Evolutionary conservation across 2,113 vertebrate species (phyloP).

Genomic region (Myotis lucifugus): DNA sequence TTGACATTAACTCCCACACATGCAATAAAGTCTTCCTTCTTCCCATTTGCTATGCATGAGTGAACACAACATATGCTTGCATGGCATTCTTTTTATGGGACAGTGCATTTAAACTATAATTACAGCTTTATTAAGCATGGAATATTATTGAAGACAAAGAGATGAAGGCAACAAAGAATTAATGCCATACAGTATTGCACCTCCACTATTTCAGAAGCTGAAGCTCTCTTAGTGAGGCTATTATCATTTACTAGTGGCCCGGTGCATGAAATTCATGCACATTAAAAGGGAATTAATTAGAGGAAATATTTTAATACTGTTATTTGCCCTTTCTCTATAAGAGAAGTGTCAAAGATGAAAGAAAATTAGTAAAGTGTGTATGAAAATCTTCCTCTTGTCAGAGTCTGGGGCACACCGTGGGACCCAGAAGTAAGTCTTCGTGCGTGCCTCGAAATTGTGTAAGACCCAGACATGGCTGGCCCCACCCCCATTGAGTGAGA

Average conservation of each 20-base stretch:
- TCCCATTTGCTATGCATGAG: neutral
- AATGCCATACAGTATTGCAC: neutral
- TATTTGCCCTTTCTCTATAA: too few species aligned
- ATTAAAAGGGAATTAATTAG: too few species aligned
- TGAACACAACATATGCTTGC: neutral
- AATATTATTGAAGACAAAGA: slow-evolving; percentile 21
- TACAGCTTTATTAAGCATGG: slow-evolving; percentile 24
- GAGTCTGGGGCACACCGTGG: too few species aligned
- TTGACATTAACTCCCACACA: neutral
- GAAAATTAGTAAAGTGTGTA: too few species aligned
- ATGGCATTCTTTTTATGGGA: neutral
- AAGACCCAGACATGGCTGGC: too few species aligned
- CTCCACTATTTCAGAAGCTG: neutral
- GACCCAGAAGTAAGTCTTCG: too few species aligned
- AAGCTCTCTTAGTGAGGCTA: neutral
- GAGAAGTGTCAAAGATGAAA: too few species aligned
- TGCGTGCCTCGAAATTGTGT: too few species aligned
- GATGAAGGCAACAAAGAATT: neutral
- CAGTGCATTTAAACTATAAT: neutral
- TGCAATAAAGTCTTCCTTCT: neutral
- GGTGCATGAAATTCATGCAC: too few species aligned
- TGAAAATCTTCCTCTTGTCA: too few species aligned
- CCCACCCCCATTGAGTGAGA: too few species aligned
- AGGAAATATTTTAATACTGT: too few species aligned
- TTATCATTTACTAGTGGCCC: neutral